Evolutionary conservation across 2,888 invertebrate genomes (phyloP), one percentile per base, ranked within the genome.

Genomic region (Hipparchia semele): DNA sequence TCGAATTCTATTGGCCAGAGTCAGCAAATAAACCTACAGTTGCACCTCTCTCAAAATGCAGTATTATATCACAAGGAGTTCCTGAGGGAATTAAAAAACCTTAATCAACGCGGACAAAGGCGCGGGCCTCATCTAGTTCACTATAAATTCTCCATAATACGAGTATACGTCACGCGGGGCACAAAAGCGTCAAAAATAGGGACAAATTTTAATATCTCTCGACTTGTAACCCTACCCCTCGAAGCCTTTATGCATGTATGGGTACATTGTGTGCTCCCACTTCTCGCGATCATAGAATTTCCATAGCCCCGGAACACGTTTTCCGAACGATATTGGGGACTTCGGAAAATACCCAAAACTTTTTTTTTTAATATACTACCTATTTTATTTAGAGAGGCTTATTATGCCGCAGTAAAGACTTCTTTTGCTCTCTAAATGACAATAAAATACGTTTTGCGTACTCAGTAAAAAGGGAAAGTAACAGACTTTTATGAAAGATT

Each of bases 211-310:
- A 72, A 75, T 70, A 74, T 70, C 64, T 60, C 66, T 70, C 53
- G 45, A 13, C 67, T 49, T 68, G 60, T 49, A 65, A 60, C 65
- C 68, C 68, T 68, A 62, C 61, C 65, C 53, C 49, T 69, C 68
- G 65, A 70, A 70, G 66, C n/a, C 71, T 68, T 68, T 70, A 71
- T 66, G 51, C 64, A 66, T 72, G 73, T 74, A 73, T 76, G 68
- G 71, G 68, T 74, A 72, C 68, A 69, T 59, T 68, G 72, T 68
- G 72, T 62, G 74, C 53, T 72, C 75, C 74, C 72, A 77, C 71
- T 77, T 77, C 69, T 66, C 78, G 74, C 75, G 76, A 75, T 74
- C 77, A 73, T 78, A 74, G 70, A 74, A 78, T 78, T 78, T 74
- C 75, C 79, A 79, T 79, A 78, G 73, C 75, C 62, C 65, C 70